Percentiles rank a stretch among this genome's conserved stretches.
Evolutionary conservation across 1,140 invertebrate species (phyloP).

Genomic region (Heterodera carotae): DNA sequence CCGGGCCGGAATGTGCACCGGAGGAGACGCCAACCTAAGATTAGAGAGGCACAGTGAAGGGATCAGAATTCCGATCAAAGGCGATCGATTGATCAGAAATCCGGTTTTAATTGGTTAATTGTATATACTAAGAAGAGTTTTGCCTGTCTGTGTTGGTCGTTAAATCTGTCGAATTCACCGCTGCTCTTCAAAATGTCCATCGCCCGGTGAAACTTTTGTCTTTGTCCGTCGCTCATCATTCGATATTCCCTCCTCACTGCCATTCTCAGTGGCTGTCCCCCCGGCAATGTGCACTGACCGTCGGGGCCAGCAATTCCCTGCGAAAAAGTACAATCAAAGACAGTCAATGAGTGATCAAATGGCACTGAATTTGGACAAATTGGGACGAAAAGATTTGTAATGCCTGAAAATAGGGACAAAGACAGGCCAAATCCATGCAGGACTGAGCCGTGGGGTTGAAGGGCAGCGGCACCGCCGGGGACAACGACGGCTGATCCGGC

Average conservation of each 20-base stretch:
- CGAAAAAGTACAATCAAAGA: not conserved
- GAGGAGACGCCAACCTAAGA: slow-evolving; percentile 24
- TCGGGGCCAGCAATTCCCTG: slow-evolving; percentile 54
- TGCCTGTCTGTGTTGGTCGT: slow-evolving; percentile 59
- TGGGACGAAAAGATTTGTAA: slow-evolving; percentile 38
- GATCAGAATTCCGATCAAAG: no score
- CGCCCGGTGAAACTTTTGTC: slow-evolving; percentile 63
- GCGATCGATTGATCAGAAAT: no score
- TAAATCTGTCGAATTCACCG: slow-evolving; percentile 62
- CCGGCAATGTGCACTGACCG: slow-evolving; percentile 53
- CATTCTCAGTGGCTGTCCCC: slow-evolving; percentile 50
- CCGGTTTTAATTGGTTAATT: no score
- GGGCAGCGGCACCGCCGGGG: slow-evolving; percentile 32
- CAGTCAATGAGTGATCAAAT: slow-evolving; percentile 34
- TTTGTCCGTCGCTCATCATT: slow-evolving; percentile 64
- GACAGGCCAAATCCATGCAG: slow-evolving; percentile 37
- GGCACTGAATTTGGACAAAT: no score
- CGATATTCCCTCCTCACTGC: slow-evolving; percentile 66
- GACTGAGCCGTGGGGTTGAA: slow-evolving; percentile 30
- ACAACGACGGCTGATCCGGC: slow-evolving; percentile 48
- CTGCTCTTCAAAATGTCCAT: slow-evolving; percentile 65
- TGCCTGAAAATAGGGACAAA: slow-evolving; percentile 42
- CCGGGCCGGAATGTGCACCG: slow-evolving; percentile 40
- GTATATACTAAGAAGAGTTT: no score
- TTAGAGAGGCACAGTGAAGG: no score